Evolutionary conservation across 1,140 invertebrate genomes (phyloP).

Genomic region (Drosophila lowei): DNA sequence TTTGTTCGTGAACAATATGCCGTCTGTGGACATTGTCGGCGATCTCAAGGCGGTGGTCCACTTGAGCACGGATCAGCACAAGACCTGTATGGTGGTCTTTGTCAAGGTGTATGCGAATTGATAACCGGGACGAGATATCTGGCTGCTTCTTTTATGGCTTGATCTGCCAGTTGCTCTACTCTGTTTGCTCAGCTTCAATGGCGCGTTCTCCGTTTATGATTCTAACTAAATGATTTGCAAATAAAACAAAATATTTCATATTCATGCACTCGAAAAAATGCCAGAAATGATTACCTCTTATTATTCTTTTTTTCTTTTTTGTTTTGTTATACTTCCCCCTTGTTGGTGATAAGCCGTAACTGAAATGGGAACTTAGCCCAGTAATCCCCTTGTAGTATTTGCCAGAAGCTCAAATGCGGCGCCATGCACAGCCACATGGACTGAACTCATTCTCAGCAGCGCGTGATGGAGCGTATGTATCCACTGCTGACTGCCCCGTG

Average conservation of each 20-base stretch:
- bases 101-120: constrained; percentile 27
- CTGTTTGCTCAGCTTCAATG: constrained; percentile 54
- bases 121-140: constrained; percentile 5
- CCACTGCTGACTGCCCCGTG: neutral
- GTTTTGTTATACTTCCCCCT: constrained; percentile 10
- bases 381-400: constrained; percentile 43
- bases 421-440: constrained; percentile 19
- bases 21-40: constrained; percentile 31
- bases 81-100: constrained; percentile 29
- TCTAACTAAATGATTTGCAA: constrained; percentile 69
- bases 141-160: constrained; percentile 43
- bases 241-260: constrained; percentile 54
- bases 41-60: constrained; percentile 47
- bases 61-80: constrained; percentile 22
- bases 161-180: constrained; percentile 12
- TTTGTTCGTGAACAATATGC: constrained; percentile 35
- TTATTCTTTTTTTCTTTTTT: constrained; percentile 5
- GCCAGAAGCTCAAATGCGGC: constrained; percentile 36
- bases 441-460: constrained; percentile 44
- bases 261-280: constrained; percentile 37
- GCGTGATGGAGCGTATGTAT: constrained; percentile 24
- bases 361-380: constrained; percentile 43
- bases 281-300: constrained; percentile 7
- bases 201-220: constrained; percentile 46
- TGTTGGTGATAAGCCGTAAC: constrained; percentile 30